Evolutionary conservation across 2,888 invertebrate species (phyloP).

Genomic region (Pristionchus mayeri): DNA sequence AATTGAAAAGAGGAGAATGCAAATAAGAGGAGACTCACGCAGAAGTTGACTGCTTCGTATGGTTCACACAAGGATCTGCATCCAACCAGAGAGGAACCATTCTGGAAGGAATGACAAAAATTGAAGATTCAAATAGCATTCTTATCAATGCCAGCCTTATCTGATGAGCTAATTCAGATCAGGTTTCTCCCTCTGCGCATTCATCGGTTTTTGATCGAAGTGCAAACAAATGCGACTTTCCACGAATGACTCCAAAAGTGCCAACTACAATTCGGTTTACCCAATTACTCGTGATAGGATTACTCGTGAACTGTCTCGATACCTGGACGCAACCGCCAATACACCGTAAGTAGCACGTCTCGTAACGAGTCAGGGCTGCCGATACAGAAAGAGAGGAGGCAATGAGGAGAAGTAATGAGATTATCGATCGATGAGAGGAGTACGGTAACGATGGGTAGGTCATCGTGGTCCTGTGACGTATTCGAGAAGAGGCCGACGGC

Average conservation of each 20-base stretch:
- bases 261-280: not conserved
- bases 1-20: not conserved
- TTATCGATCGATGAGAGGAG: not conserved
- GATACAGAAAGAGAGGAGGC: not conserved
- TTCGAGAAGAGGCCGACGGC: not conserved
- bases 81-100: not conserved
- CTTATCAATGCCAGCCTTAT: too few species aligned
- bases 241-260: not conserved
- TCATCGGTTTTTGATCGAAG: too few species aligned
- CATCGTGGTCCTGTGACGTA: not conserved
- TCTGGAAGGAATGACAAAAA: not conserved
- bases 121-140: too few species aligned
- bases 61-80: conserved; percentile 13
- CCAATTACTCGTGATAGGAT: not conserved
- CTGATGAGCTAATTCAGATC: too few species aligned
- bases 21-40: conserved; percentile 1
- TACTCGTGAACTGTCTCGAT: too few species aligned
- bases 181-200: too few species aligned
- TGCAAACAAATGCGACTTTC: not conserved
- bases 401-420: not conserved
- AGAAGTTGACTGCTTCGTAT: conserved; percentile 39
- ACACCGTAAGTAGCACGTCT: conserved; percentile 46
- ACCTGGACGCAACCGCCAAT: conserved; percentile 31
- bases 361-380: conserved; percentile 32
- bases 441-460: not conserved